Evolutionary conservation across 2,113 vertebrate genomes (phyloP), one percentile per base, ranked within the genome.

Genomic region (Takifugu bimaculatus): DNA sequence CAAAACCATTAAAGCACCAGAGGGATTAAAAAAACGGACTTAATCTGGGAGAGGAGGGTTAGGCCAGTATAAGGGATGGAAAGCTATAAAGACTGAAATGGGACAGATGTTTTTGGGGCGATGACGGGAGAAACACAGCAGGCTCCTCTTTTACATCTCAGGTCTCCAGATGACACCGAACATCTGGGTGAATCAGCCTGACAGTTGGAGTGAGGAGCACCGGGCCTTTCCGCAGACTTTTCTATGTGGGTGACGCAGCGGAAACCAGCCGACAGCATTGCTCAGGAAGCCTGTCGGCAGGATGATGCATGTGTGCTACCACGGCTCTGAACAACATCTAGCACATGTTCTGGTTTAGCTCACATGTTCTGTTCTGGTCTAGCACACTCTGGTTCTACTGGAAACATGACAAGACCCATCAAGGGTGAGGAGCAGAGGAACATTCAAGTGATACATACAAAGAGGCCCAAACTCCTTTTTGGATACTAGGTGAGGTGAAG

Each of bases 391-490:
- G 52, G 58, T 58, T 69, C 70, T 81, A 79, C 26, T 51, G 52
- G 44, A 83, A 82, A 78, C 84, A 83, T 57, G 60, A 71, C 29
- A 13, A 81, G 61, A 52, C 29, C 7, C 29, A 32, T 32, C 70
- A 67, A 20, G 27, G 53, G 70, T 20, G 53, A 74, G 45, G 70
- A 50, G 20, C 4, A 45, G 53, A 58, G 65, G 48, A 73, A 75
- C 72, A 74, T 74, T 65, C 64, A 78, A 66, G 52, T 63, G 53
- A 86, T 89, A 89, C 86, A 86, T 89, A 89, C 88, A 87, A 85
- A 88, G 82, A 71, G 82, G 83, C 80, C 85, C 84, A 73, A 56
- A 68, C 67, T 87, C 88, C 88, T 81, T 89, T 89, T 79, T 87
- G 82, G 85, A 66, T 32, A 84, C 71, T 29, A 9, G 77, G 0